Evolutionary conservation across 2,797 vertebrate species (phyloP).

Genomic region (Lithobates sylvaticus): DNA sequence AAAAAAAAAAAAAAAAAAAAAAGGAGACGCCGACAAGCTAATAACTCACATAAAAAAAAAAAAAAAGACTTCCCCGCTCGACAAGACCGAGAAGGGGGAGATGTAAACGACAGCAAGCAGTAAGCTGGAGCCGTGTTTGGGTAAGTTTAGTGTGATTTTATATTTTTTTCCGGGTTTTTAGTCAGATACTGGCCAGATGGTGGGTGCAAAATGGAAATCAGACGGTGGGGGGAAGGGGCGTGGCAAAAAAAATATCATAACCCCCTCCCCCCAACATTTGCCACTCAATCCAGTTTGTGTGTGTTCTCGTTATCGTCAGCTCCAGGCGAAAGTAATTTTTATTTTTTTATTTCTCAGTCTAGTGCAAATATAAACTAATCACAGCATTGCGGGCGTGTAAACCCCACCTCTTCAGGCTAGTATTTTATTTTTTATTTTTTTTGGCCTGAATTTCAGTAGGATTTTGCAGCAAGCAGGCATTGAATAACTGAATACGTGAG

Average conservation of each 20-base stretch:
- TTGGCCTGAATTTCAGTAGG: conserved; percentile 70
- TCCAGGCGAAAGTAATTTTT: conserved; percentile 74
- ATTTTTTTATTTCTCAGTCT: conserved; percentile 67
- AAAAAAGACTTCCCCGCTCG: conserved; percentile 19
- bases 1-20: conserved; percentile 28
- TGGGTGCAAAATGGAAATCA: conserved; percentile 5
- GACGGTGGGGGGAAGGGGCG: background rate
- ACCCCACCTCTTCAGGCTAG: conserved; percentile 69
- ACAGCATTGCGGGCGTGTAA: conserved; percentile 77
- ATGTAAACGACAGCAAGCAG: conserved; percentile 57
- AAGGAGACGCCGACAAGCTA: conserved; percentile 54
- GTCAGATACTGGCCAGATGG: conserved; percentile 58
- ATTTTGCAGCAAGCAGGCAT: conserved; percentile 71
- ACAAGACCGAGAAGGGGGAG: background rate
- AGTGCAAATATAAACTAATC: conserved; percentile 80
- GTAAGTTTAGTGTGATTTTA: conserved; percentile 26
- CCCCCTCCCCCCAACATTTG: background rate
- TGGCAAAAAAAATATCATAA: background rate
- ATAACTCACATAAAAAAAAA: conserved; percentile 27
- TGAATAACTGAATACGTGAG: conserved; percentile 36
- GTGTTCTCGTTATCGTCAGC: conserved; percentile 75
- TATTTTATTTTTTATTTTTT: conserved; percentile 40
- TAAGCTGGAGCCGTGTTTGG: conserved; percentile 48
- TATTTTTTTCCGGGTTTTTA: conserved; percentile 23
- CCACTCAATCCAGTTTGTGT: conserved; percentile 67